These are phyloP conservation scores for Rhyacichthys aspro DNA, from an alignment of 2,797 vertebrate species.

Conservation along the genomic window DNA sequence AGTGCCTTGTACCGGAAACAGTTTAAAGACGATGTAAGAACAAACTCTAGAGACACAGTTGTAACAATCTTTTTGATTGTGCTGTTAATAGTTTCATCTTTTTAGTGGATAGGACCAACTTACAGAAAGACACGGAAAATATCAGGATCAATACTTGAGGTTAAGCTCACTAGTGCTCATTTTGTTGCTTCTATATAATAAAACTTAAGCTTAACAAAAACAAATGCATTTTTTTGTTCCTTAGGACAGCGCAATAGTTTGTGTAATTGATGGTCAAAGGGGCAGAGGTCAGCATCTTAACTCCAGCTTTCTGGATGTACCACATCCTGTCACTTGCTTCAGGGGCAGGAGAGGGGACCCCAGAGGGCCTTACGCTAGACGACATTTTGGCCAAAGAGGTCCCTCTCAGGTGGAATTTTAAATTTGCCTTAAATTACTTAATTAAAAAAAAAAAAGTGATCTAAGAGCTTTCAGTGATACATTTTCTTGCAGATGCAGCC, in stretches of 20 bases:
- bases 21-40: conserved; percentile 76
- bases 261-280: conserved; percentile 75
- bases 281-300: conserved; percentile 61
- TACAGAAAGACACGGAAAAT: conserved; percentile 62
- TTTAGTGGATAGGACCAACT: conserved; percentile 66
- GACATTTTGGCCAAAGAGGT: conserved; percentile 74
- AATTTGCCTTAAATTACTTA: neutral
- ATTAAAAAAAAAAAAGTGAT: neutral
- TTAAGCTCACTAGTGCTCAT: conserved; percentile 25
- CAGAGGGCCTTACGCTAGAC: conserved; percentile 64
- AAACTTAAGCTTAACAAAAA: neutral
- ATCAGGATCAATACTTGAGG: conserved; percentile 77
- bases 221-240: conserved; percentile 28
- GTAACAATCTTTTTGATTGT: neutral
- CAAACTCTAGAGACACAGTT: neutral
- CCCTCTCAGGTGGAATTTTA: conserved; percentile 75
- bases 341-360: conserved; percentile 55
- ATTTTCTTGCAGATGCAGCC: conserved; percentile 62
- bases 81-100: neutral
- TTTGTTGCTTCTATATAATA: neutral
- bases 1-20: conserved; percentile 69
- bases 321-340: conserved; percentile 58
- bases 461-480: neutral
- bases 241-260: conserved; percentile 80
- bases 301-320: conserved; percentile 57